Evolutionary conservation across 2,113 vertebrate genomes (phyloP), one percentile per base, ranked within the genome.

Genomic region (Megaceryle torquata): DNA sequence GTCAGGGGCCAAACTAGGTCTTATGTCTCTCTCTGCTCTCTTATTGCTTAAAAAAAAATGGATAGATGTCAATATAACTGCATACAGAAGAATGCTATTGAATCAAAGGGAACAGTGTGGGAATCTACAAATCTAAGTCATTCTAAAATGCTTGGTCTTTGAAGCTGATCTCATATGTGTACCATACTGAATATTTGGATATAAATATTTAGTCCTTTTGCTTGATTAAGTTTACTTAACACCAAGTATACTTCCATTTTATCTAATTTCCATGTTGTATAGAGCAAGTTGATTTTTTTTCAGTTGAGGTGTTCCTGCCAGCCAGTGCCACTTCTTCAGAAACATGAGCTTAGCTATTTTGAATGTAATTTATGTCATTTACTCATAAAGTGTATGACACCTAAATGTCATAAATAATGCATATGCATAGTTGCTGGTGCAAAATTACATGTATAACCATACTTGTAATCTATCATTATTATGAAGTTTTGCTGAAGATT

Each of bases 361-460:
- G 46, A 83, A 70, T 1, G 4, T 25, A 63, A 39, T 75, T 70
- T 89, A 28, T 88, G 48, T 90, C 20, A 69, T 77, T 91, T 86
- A 33, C 4, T 46, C 19, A 51, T 67, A 50, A 83, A 41, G 37
- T 54, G 9, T 82, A 28, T 86, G 82, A 43, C 21, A 74, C 41
- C 46, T 59, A 46, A 80, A 63, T 86, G 50, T 59, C 16, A 50
- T 79, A 80, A 83, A 81, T 69, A 46, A 48, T 50, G 59, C 10
- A 31, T 53, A 20, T 25, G 15, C 46, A 53, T 70, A 7, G 29
- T 14, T 86, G 21, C 35, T 88, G n/a, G 35, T 37, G 48, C 31
- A 83, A 80, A 88, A 74, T 70, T 81, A 51, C 50, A 46, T 48
- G 48, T 24, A 21, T 64, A 96, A 83, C 88, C 61, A 50, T 69